Conservation (phyloP, 2,888 invertebrate genomes). For the Drosophila pegasa region DNA sequence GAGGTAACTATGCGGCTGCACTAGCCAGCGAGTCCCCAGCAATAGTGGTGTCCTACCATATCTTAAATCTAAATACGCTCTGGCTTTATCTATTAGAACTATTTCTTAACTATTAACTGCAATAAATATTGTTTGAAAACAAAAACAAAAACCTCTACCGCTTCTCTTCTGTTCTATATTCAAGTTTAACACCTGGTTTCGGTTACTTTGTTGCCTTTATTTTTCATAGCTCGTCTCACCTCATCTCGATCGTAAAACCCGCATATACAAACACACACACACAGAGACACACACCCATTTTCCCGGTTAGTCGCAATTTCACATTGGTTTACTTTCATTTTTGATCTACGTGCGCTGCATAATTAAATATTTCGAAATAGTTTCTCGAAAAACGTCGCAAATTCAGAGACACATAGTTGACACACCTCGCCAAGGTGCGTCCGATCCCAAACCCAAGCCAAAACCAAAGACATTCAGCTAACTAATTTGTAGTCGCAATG, state of each 20-base stretch:
- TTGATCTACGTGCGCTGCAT: conserved; percentile 73
- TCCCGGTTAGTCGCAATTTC: conserved; percentile 63
- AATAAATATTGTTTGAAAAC: conserved; percentile 53
- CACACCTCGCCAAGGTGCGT: conserved; percentile 70
- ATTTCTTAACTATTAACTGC: conserved; percentile 68
- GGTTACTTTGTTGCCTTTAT: conserved; percentile 25
- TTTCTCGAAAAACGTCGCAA: conserved; percentile 58
- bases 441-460: conserved; percentile 28
- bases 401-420: conserved; percentile 36
- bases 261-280: conserved; percentile 15
- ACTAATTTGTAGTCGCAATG: conserved; percentile 56
- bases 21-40: conserved; percentile 43
- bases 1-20: conserved; percentile 85
- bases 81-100: conserved; percentile 44
- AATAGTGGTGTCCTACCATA: conserved; percentile 25
- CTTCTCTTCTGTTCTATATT: conserved; percentile 34
- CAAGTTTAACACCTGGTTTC: conserved; percentile 54
- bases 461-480: conserved; percentile 16
- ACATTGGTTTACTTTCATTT: conserved; percentile 76
- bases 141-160: conserved; percentile 20
- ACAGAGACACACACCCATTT: conserved; percentile 27
- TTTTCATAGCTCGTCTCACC: conserved; percentile 8
- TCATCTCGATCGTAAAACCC: conserved; percentile 24
- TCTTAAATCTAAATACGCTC: conserved; percentile 25
- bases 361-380: conserved; percentile 63